Evolutionary conservation across 2,888 invertebrate species (phyloP).

Genomic region (Plagiodera versicolora): DNA sequence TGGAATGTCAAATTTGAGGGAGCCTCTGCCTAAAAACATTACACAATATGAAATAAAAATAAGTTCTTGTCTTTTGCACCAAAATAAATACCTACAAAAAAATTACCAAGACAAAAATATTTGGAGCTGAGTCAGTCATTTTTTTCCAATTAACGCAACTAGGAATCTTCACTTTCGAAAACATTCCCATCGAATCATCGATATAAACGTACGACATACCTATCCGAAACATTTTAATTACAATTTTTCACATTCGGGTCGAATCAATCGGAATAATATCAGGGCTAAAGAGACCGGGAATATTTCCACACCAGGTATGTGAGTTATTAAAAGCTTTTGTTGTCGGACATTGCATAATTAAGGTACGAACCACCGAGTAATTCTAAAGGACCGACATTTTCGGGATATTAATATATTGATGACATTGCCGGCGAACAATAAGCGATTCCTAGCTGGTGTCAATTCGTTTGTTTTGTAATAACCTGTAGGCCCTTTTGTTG

Average conservation of each 20-base stretch:
- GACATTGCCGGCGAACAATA: conserved; percentile 38
- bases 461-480: conserved; percentile 9
- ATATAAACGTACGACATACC: not conserved
- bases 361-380: conserved; percentile 42
- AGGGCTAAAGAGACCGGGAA: conserved; percentile 27
- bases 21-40: too few species aligned
- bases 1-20: too few species aligned
- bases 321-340: conserved; percentile 48
- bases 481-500: not conserved
- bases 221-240: conserved; percentile 30
- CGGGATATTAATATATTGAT: conserved; percentile 42
- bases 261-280: conserved; percentile 23
- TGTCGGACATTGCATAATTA: conserved; percentile 45
- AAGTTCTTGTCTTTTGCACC: too few species aligned
- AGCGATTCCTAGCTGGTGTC: conserved; percentile 16
- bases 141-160: too few species aligned
- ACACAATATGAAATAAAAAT: too few species aligned
- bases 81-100: too few species aligned
- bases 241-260: conserved; percentile 31
- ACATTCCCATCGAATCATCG: too few species aligned
- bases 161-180: too few species aligned
- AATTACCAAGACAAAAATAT: too few species aligned
- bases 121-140: too few species aligned
- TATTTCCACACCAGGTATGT: conserved; percentile 40
- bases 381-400: conserved; percentile 41